phyloP scores from a whole-genome alignment of 2,113 vertebrate genomes.

The Epinephelus fuscoguttatus region DNA sequence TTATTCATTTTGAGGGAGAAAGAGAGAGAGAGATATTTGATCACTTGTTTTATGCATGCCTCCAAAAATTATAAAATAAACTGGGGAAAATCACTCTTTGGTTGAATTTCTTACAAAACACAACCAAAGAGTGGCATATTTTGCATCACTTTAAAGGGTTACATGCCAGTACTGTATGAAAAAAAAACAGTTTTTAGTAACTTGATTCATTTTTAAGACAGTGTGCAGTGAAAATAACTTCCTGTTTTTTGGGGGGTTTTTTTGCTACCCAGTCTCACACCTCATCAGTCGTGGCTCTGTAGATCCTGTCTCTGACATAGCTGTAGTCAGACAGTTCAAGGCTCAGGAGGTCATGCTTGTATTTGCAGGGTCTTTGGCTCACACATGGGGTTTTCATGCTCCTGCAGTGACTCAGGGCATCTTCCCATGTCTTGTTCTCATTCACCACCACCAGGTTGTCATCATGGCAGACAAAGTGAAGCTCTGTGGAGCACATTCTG shows the following conservation, averaged over 20 bases:
- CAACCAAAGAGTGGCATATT: background rate
- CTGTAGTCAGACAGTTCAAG: background rate
- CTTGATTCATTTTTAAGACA: background rate
- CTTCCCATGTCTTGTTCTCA: constrained; percentile 67
- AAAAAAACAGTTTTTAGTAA: too few relatives aligned
- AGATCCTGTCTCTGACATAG: constrained; percentile 43
- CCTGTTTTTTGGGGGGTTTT: background rate
- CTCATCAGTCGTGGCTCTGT: constrained; percentile 39
- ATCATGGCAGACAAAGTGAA: background rate
- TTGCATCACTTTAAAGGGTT: background rate
- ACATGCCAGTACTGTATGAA: background rate
- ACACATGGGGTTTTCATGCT: background rate
- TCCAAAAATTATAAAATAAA: background rate
- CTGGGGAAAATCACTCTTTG: background rate
- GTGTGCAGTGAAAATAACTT: background rate
- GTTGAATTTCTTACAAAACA: too few relatives aligned
- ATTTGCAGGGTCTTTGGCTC: rapidly evolving
- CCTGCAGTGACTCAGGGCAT: constrained; percentile 51
- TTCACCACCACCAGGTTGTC: constrained; percentile 61
- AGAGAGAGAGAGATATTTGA: background rate
- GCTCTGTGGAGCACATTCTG: background rate
- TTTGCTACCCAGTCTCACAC: constrained; percentile 17
- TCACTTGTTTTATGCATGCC: background rate
- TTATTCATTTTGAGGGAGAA: too few relatives aligned
- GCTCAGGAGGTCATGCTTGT: constrained; percentile 18